Evolutionary conservation across 2,797 vertebrate species (phyloP).

Genomic region (Thamnophis elegans): DNA sequence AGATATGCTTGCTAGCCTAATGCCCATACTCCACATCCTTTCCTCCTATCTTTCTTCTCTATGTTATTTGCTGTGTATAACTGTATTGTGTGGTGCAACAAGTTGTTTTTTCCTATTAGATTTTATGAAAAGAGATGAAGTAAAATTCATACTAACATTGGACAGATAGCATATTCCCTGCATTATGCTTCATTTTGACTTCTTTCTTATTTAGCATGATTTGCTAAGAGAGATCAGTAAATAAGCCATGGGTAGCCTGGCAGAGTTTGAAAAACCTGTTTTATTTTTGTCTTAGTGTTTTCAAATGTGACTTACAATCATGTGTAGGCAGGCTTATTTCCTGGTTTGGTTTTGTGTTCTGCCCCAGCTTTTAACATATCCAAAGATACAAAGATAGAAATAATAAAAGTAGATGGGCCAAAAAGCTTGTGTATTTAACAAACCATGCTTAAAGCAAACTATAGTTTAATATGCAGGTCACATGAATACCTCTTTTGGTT

Average conservation of each 20-base stretch:
- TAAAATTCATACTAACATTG: background rate
- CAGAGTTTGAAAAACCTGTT: background rate
- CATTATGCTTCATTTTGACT: background rate
- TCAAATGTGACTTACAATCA: background rate
- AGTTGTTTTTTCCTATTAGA: conserved; percentile 5
- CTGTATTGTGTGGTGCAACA: background rate
- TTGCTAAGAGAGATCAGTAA: background rate
- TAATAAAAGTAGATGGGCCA: background rate
- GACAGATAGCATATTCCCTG: background rate
- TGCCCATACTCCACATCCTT: conserved; percentile 14
- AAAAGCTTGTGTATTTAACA: background rate
- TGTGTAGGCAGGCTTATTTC: background rate
- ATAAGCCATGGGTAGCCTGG: background rate
- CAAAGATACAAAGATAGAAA: background rate
- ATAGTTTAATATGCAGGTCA: background rate
- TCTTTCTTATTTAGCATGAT: background rate
- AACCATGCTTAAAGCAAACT: background rate
- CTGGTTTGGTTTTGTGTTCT: background rate
- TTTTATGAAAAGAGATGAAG: conserved; percentile 20
- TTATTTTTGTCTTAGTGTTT: background rate
- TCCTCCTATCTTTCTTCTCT: background rate
- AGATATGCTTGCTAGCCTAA: background rate
- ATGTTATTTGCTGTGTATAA: background rate
- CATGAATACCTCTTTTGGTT: background rate
- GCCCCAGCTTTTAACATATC: background rate